Percentiles rank a stretch among this genome's conserved stretches.
These are phyloP conservation scores for Cyprinella venusta DNA, from an alignment of 2,797 vertebrate species.

Conservation along the genomic window DNA sequence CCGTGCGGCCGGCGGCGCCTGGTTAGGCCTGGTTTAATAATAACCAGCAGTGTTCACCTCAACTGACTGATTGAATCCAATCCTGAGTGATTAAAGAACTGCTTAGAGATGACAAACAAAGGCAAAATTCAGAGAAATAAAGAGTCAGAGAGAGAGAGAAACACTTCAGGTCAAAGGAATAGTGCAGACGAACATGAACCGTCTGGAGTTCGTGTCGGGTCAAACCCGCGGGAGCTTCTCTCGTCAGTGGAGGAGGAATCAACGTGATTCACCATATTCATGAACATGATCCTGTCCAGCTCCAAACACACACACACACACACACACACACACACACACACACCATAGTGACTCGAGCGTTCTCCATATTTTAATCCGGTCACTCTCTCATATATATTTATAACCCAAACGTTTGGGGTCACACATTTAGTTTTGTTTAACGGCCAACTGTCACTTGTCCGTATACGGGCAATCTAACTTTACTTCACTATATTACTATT, in stretches of 20 bases:
- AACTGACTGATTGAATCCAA: conserved; percentile 51
- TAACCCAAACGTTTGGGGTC: too few relatives aligned
- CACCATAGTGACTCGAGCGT: too few relatives aligned
- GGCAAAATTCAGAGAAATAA: conserved; percentile 34
- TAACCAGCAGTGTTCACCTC: not conserved
- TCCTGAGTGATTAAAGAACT: conserved; percentile 51
- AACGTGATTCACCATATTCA: not conserved
- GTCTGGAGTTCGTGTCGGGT: not conserved
- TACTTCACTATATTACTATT: too few relatives aligned
- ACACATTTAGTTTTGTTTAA: too few relatives aligned
- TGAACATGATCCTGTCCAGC: too few relatives aligned
- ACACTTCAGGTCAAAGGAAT: conserved; percentile 16
- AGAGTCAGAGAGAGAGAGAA: conserved; percentile 18
- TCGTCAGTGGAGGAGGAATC: not conserved
- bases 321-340: too few relatives aligned
- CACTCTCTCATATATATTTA: too few relatives aligned
- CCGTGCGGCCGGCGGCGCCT: too few relatives aligned
- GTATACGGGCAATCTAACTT: too few relatives aligned
- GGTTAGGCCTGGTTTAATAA: not conserved
- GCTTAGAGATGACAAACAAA: conserved; percentile 59
- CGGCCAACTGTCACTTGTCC: too few relatives aligned
- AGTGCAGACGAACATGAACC: not conserved
- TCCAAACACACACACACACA: too few relatives aligned
- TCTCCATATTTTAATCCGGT: too few relatives aligned
- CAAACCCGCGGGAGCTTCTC: not conserved